Percentiles rank a stretch among this genome's conserved stretches.
Conservation (phyloP, 2,888 invertebrate species). For the Trachelus iudaicus region DNA sequence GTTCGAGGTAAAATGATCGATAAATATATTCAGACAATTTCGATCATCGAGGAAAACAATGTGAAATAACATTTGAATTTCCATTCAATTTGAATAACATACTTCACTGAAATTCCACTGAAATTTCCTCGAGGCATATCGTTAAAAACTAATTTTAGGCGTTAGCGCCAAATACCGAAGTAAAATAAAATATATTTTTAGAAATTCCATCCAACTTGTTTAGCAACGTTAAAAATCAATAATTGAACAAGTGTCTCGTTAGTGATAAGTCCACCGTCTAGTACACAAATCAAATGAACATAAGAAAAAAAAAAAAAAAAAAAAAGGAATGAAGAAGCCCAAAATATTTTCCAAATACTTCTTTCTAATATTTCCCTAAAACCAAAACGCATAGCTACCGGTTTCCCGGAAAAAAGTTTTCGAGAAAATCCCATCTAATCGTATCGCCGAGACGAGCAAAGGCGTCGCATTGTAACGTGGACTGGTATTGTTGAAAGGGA, state of each 20-base stretch:
- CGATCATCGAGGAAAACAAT: not conserved
- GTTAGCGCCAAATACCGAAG: not conserved
- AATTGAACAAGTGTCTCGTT: not conserved
- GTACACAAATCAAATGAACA: not conserved
- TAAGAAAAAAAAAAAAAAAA: too few relatives aligned
- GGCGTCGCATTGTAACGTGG: not conserved
- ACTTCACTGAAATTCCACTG: too few relatives aligned
- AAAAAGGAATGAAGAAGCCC: too few relatives aligned
- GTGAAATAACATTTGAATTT: not conserved
- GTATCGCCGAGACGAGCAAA: not conserved
- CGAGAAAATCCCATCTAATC: not conserved
- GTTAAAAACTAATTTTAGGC: not conserved
- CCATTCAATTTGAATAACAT: too few relatives aligned
- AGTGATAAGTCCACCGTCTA: not conserved
- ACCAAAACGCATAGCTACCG: not conserved
- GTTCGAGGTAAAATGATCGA: not conserved
- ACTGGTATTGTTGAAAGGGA: conserved; percentile 6
- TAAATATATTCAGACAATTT: not conserved
- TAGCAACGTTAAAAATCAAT: not conserved
- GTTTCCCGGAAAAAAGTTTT: not conserved
- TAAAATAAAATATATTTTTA: not conserved
- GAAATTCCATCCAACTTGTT: not conserved
- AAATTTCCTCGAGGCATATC: too few relatives aligned
- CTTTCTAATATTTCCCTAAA: not conserved
- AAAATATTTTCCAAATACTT: too few relatives aligned